Percentiles rank a stretch among this genome's conserved stretches.
Conservation (phyloP, 2,113 vertebrate species). For the Hiodon alosoides region DNA sequence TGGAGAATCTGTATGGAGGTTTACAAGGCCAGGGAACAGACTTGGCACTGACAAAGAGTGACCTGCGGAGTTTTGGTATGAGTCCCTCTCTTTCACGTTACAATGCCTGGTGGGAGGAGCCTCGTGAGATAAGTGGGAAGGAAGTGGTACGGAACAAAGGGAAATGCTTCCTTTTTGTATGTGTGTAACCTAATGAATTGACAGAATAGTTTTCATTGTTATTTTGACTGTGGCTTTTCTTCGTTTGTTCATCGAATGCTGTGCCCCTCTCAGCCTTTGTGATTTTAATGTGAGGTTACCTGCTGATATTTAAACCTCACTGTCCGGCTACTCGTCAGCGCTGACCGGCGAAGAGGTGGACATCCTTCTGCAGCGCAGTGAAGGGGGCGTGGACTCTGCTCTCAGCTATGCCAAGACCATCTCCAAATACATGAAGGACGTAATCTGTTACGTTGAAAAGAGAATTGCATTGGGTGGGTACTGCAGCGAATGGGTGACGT, state of each 20-base stretch:
- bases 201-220: too few species aligned
- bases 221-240: too few species aligned
- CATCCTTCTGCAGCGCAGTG: conserved; percentile 80
- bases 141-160: too few species aligned
- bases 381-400: conserved; percentile 84
- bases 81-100: background rate
- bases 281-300: background rate
- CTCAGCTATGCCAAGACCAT: conserved; percentile 84
- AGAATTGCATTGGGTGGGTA: conserved; percentile 71
- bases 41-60: conserved; percentile 29
- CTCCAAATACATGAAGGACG: conserved; percentile 94
- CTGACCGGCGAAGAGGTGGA: conserved; percentile 74
- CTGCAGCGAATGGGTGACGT: too few species aligned
- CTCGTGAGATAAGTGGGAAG: too few species aligned
- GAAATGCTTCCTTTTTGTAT: background rate
- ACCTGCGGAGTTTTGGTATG: conserved; percentile 61
- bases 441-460: conserved; percentile 83
- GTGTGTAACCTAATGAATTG: background rate
- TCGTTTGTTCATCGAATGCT: background rate
- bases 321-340: conserved; percentile 34
- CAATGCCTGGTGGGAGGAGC: too few species aligned
- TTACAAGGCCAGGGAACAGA: conserved; percentile 59
- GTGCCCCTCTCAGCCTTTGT: background rate
- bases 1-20: conserved; percentile 78
- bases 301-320: conserved; percentile 8